phyloP scores from a whole-genome alignment of 2,888 invertebrate genomes.

The Tetragnatha montana region DNA sequence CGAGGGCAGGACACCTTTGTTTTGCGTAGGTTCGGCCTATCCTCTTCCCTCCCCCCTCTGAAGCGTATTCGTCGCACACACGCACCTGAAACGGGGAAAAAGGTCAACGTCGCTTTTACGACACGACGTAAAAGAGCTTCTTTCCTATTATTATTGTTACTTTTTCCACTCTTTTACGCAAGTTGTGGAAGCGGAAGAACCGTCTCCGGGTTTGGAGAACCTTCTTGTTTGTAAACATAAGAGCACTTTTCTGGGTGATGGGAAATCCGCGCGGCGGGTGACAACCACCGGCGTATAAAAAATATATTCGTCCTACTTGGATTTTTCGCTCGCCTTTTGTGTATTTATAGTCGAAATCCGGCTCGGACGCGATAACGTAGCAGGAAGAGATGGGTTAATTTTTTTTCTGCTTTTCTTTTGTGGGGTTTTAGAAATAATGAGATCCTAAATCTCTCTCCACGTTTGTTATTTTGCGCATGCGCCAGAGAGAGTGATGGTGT shows the following conservation, averaged over 20 bases:
- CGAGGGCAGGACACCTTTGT: conserved; percentile 54
- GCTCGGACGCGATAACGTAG: conserved; percentile 9
- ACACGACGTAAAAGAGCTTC: conserved; percentile 23
- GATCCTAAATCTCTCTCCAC: neutral
- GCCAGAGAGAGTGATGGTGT: too few species aligned
- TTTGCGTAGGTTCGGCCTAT: conserved; percentile 54
- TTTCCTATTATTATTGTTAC: neutral
- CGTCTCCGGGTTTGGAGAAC: conserved; percentile 10
- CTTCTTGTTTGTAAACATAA: conserved; percentile 43
- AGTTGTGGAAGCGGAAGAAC: conserved; percentile 9
- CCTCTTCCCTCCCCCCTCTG: neutral
- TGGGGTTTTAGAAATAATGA: neutral
- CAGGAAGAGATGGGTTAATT: conserved; percentile 3
- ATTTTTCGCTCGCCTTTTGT: neutral
- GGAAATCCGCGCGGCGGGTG: neutral
- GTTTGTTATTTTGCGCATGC: too few species aligned
- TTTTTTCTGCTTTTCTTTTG: neutral
- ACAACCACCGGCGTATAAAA: neutral
- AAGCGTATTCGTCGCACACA: conserved; percentile 43
- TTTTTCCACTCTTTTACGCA: neutral
- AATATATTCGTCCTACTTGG: neutral
- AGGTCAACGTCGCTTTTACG: conserved; percentile 54
- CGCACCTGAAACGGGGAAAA: conserved; percentile 31
- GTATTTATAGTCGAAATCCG: conserved; percentile 31
- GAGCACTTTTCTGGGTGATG: conserved; percentile 19